Percentiles rank a stretch among this genome's conserved stretches.
These are phyloP conservation scores for Erpobdella octoculata DNA, from an alignment of 2,888 invertebrate species.

Conservation along the genomic window DNA sequence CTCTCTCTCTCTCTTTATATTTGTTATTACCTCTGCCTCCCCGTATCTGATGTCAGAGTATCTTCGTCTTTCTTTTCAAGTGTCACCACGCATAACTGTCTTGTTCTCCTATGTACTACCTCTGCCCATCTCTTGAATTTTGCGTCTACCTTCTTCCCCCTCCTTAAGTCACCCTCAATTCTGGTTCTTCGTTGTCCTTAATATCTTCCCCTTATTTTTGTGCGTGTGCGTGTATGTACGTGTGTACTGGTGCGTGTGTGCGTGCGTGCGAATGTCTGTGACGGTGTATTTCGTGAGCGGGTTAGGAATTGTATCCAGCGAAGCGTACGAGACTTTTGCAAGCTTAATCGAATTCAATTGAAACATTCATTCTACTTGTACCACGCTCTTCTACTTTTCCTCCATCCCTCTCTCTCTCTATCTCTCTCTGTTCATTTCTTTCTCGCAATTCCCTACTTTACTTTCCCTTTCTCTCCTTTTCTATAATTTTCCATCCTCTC, in stretches of 20 bases:
- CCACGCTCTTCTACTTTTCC: neutral
- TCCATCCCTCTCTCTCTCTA: neutral
- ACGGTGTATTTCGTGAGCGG: no score
- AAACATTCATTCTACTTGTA: neutral
- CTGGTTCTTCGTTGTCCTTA: no score
- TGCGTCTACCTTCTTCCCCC: no score
- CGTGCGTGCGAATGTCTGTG: constrained; percentile 4
- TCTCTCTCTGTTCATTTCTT: neutral
- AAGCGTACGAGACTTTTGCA: neutral
- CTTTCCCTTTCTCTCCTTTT: neutral
- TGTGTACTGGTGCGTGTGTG: neutral
- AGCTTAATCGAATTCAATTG: constrained; percentile 12
- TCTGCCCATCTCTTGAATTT: neutral
- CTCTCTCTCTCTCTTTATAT: neutral
- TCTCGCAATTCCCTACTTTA: neutral
- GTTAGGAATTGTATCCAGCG: neutral
- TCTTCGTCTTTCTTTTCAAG: no score
- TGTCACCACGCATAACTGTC: no score
- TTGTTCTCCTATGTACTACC: neutral
- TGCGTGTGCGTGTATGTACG: neutral
- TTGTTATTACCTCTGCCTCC: no score
- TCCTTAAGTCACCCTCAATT: no score
- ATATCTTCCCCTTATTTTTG: neutral
- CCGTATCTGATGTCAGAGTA: no score
- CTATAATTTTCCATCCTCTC: neutral